These are phyloP conservation scores for Bombus sibiricus DNA, from an alignment of 1,140 invertebrate species.

Conservation along the genomic window DNA sequence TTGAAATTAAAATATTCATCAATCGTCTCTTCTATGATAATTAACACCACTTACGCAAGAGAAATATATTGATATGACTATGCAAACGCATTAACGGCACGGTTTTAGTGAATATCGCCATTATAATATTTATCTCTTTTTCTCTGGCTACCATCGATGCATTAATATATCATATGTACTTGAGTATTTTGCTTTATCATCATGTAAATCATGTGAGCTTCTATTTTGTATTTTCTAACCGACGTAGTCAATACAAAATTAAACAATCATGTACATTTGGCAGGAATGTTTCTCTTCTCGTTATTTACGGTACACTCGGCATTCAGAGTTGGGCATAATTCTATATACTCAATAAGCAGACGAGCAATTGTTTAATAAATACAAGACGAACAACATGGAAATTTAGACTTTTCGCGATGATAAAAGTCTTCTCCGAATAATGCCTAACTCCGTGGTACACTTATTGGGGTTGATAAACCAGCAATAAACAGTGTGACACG, in stretches of 20 bases:
- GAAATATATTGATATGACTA: neutral
- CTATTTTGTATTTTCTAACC: neutral
- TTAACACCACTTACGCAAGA: constrained; percentile 15
- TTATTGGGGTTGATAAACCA: constrained; percentile 23
- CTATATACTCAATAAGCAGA: neutral
- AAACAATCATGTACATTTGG: constrained; percentile 41
- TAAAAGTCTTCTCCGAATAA: neutral
- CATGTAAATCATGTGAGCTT: neutral
- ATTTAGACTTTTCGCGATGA: too few species aligned
- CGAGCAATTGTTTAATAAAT: neutral
- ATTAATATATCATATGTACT: neutral
- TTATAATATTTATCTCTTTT: neutral
- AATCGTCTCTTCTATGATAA: neutral
- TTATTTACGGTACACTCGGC: constrained; percentile 12
- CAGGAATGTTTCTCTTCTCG: constrained; percentile 44
- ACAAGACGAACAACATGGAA: neutral
- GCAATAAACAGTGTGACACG: constrained; percentile 36
- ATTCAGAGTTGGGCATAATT: constrained; percentile 5
- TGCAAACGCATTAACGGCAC: constrained; percentile 1
- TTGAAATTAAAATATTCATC: constrained; percentile 6
- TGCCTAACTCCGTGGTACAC: neutral
- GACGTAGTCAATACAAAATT: constrained; percentile 34
- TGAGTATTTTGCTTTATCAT: constrained; percentile 9
- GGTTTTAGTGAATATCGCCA: neutral
- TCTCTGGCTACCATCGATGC: neutral